A percentile compares a stretch with the other conserved stretches of the same genome.
Conservation (phyloP, 2,797 vertebrate species). For the Xenopus petersii region DNA sequence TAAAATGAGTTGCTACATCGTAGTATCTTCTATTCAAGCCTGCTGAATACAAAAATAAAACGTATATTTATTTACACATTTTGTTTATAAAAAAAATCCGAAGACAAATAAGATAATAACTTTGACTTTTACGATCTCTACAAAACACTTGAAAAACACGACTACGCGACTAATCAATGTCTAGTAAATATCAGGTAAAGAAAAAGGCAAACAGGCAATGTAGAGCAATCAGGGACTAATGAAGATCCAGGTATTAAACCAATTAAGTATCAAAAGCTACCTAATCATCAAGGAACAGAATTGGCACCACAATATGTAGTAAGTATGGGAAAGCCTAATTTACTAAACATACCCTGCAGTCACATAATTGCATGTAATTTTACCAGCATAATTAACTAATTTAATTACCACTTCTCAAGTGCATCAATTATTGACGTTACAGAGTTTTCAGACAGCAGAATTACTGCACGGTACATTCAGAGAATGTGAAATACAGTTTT, state of each 20-base stretch:
- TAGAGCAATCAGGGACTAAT: slow-evolving; percentile 78
- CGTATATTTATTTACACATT: no score
- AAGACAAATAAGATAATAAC: no score
- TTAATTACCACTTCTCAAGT: slow-evolving; percentile 99
- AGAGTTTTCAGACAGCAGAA: slow-evolving; percentile 98
- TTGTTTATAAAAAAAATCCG: no score
- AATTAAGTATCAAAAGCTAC: slow-evolving; percentile 95
- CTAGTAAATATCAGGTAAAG: slow-evolving; percentile 68
- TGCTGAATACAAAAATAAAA: no score
- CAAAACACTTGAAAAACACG: slow-evolving; percentile 13
- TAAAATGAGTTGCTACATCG: no score
- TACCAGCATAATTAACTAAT: slow-evolving; percentile 99
- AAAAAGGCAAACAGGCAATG: slow-evolving; percentile 73
- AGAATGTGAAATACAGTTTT: slow-evolving; percentile 94
- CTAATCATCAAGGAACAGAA: slow-evolving; percentile 99
- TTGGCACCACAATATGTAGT: slow-evolving; percentile 97
- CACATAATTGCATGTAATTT: slow-evolving; percentile 99
- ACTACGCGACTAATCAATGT: slow-evolving; percentile 33
- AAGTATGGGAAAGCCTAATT: slow-evolving; percentile 99
- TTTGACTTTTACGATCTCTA: no score
- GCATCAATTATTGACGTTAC: slow-evolving; percentile 99
- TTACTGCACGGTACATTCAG: slow-evolving; percentile 91
- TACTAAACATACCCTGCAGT: slow-evolving; percentile 99
- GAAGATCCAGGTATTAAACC: slow-evolving; percentile 92
- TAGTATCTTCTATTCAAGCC: no score